A percentile compares a stretch with the other conserved stretches of the same genome.
phyloP scores from a whole-genome alignment of 2,888 invertebrate genomes.

The Dynastes maya region DNA sequence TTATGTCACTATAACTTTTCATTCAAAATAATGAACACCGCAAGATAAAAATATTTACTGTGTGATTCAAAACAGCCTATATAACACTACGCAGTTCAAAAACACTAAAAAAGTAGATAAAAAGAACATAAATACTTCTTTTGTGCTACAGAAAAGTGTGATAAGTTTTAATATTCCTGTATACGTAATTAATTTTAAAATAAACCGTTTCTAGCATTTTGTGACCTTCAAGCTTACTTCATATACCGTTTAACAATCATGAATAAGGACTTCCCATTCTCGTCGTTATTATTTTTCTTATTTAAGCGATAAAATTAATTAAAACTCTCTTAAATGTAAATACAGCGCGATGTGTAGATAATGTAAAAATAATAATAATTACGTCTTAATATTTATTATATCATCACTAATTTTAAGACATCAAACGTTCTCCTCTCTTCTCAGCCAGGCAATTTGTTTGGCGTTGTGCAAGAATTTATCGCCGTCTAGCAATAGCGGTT shows the following conservation, averaged over 20 bases:
- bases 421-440: background rate
- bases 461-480: constrained; percentile 43
- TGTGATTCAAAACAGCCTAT: too few relatives aligned
- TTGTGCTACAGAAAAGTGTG: background rate
- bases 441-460: constrained; percentile 37
- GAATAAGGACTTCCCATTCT: background rate
- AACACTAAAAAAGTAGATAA: background rate
- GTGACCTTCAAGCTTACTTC: background rate
- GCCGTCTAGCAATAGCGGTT: constrained; percentile 23
- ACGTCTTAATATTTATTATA: constrained; percentile 27
- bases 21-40: too few relatives aligned
- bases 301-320: constrained; percentile 50
- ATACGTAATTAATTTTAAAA: background rate
- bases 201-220: background rate
- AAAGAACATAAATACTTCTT: background rate
- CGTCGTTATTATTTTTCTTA: background rate
- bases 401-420: constrained; percentile 52
- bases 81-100: background rate
- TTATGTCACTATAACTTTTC: too few relatives aligned
- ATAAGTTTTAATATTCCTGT: constrained; percentile 13
- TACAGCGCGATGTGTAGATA: background rate
- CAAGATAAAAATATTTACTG: too few relatives aligned
- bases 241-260: background rate
- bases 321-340: constrained; percentile 46
- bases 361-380: constrained; percentile 26